A percentile compares a stretch with the other conserved stretches of the same genome.
Evolutionary conservation across 2,888 invertebrate genomes (phyloP).

Genomic region (Hesperia comma): DNA sequence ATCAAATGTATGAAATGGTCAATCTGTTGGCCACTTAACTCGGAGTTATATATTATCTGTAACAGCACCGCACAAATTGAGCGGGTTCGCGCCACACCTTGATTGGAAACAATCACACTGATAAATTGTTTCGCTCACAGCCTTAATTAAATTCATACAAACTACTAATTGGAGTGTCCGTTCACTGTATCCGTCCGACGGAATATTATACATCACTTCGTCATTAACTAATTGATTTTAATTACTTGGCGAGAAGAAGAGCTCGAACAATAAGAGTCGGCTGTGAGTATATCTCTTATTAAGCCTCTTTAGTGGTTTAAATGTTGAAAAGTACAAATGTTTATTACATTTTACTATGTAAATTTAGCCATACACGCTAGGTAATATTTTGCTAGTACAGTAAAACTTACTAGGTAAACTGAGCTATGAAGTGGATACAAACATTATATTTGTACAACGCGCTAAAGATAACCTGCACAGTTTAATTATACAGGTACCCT

Average conservation of each 20-base stretch:
- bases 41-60: not conserved
- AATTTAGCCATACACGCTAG: no score
- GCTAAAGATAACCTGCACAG: no score
- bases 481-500: no score
- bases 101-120: slow-evolving; percentile 34
- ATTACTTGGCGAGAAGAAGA: not conserved
- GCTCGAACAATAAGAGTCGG: no score
- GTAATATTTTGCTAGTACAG: no score
- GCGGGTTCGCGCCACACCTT: slow-evolving; percentile 6
- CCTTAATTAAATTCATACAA: slow-evolving; percentile 36
- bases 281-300: no score
- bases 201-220: not conserved
- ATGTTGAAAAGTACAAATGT: no score
- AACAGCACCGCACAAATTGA: slow-evolving; percentile 3
- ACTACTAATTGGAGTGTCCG: slow-evolving; percentile 29
- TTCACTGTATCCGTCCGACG: not conserved
- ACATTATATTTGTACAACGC: no score
- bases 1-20: not conserved
- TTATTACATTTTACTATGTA: no score
- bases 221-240: slow-evolving; percentile 19
- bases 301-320: not conserved
- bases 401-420: no score
- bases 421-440: no score
- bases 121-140: slow-evolving; percentile 26
- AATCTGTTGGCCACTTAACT: not conserved